phyloP scores from a whole-genome alignment of 2,797 vertebrate genomes.

The Onychomys leucogaster region DNA sequence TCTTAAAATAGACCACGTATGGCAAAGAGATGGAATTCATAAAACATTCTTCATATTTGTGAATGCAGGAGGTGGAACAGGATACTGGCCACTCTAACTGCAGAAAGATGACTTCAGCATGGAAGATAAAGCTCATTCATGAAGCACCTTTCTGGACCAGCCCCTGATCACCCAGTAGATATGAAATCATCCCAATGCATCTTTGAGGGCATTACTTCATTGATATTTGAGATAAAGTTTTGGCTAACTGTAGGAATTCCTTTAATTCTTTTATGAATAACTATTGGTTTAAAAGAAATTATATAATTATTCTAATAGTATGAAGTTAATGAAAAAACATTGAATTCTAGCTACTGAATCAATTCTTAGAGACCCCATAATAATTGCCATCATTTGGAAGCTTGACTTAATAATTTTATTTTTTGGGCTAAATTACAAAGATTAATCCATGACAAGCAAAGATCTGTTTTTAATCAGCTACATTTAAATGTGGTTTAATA shows the following conservation, averaged over 20 bases:
- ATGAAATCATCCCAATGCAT: not conserved
- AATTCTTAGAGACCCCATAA: slow-evolving; percentile 72
- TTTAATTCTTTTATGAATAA: slow-evolving; percentile 49
- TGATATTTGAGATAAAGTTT: slow-evolving; percentile 1
- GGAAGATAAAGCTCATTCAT: not conserved
- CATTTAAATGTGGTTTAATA: slow-evolving; percentile 64
- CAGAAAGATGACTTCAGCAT: not conserved
- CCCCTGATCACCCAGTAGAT: not conserved
- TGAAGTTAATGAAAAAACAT: slow-evolving; percentile 72
- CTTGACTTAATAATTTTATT: slow-evolving; percentile 67
- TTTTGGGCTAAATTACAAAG: slow-evolving; percentile 66
- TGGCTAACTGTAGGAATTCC: slow-evolving; percentile 39
- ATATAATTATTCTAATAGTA: slow-evolving; percentile 55
- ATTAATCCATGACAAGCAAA: slow-evolving; percentile 48
- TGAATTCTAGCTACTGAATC: slow-evolving; percentile 68
- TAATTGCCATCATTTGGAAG: slow-evolving; percentile 61
- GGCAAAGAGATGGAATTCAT: not conserved
- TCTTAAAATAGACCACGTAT: slow-evolving; percentile 14
- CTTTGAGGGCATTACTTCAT: not conserved
- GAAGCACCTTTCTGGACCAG: slow-evolving; percentile 2
- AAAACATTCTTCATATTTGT: not conserved
- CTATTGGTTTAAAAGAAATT: slow-evolving; percentile 64
- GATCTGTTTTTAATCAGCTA: slow-evolving; percentile 72
- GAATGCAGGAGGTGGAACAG: not conserved
- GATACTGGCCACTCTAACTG: not conserved